These are phyloP conservation scores for Benitochromis conjunctus DNA, from an alignment of 2,113 vertebrate genomes.

Conservation along the genomic window DNA sequence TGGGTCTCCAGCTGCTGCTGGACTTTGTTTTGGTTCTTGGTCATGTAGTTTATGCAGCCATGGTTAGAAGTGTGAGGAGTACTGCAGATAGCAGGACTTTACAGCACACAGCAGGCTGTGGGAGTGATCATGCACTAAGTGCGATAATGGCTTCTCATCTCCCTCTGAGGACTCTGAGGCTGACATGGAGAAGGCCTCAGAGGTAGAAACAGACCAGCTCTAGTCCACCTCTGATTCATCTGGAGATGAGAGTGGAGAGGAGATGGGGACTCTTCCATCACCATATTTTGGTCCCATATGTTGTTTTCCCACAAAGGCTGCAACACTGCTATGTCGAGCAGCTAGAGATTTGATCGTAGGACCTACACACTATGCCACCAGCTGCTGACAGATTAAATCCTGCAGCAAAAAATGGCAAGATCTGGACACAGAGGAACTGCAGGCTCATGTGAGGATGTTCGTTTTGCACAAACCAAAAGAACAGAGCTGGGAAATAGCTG, in stretches of 20 bases:
- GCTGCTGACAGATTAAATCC: not conserved
- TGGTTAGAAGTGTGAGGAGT: not conserved
- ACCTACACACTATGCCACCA: not conserved
- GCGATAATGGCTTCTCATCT: not conserved
- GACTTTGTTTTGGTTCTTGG: not conserved
- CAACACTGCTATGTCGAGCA: not conserved
- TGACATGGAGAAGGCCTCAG: not conserved
- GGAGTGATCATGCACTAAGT: not conserved
- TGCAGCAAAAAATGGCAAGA: not conserved
- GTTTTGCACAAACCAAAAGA: too few relatives aligned
- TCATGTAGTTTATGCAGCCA: not conserved
- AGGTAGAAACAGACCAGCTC: not conserved
- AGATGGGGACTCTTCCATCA: not conserved
- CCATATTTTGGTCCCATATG: not conserved
- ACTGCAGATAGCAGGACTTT: not conserved
- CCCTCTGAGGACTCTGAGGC: not conserved
- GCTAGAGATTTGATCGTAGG: not conserved
- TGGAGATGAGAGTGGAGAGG: not conserved
- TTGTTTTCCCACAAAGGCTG: not conserved
- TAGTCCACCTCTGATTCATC: not conserved
- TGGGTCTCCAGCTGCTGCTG: not conserved
- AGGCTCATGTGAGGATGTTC: not conserved
- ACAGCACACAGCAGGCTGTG: not conserved
- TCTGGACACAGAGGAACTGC: rapidly evolving
- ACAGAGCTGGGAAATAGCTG: too few relatives aligned